Evolutionary conservation across 1,140 invertebrate genomes (phyloP).

Genomic region (Pantala flavescens): DNA sequence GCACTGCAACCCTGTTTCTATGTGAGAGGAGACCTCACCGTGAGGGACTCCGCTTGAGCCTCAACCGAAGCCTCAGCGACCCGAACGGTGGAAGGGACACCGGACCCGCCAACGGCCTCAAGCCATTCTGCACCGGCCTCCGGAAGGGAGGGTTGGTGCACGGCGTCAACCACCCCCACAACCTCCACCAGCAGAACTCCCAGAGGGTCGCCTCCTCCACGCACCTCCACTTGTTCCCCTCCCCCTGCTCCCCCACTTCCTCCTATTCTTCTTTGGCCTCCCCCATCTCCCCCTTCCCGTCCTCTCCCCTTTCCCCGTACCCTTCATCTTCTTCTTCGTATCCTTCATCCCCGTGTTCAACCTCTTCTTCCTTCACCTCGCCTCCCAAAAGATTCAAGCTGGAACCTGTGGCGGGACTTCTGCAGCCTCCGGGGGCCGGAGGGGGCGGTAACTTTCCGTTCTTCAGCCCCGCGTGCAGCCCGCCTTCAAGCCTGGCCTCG

Average conservation of each 20-base stretch:
- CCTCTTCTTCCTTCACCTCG: neutral
- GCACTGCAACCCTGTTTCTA: slow-evolving; percentile 4
- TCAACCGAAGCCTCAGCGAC: neutral
- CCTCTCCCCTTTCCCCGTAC: neutral
- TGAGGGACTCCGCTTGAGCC: neutral
- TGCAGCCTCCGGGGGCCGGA: neutral
- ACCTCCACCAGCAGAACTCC: too few species aligned
- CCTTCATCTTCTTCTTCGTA: neutral
- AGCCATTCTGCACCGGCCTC: neutral
- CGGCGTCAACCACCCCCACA: neutral
- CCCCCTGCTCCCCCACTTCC: neutral
- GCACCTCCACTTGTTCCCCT: neutral
- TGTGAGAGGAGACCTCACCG: neutral
- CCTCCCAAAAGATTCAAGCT: neutral
- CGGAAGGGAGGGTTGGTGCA: neutral
- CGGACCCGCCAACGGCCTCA: neutral
- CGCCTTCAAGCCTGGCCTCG: neutral
- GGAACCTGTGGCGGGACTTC: neutral
- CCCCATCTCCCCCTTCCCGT: neutral
- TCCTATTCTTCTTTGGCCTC: neutral
- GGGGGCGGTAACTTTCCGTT: neutral
- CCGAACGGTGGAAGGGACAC: neutral
- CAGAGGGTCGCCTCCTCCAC: neutral
- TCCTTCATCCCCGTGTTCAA: neutral
- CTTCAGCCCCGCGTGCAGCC: neutral